These are phyloP conservation scores for Vipera ursinii DNA, from an alignment of 2,797 vertebrate genomes.

Conservation along the genomic window DNA sequence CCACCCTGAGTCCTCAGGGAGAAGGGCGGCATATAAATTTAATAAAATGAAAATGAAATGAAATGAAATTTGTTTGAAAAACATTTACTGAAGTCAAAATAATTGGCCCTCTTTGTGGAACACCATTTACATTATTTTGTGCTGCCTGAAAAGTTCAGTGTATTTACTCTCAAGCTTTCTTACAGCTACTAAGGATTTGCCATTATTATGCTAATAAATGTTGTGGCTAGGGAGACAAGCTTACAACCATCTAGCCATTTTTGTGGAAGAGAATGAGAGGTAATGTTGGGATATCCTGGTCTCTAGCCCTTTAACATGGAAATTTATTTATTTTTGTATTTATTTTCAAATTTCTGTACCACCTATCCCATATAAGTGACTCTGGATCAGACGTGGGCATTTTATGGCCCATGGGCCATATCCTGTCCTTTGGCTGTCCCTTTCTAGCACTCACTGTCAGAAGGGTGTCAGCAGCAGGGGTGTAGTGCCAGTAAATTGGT, in stretches of 20 bases:
- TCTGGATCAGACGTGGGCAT: neutral
- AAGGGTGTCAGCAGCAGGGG: neutral
- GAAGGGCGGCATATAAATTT: too few species aligned
- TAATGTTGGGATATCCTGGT: neutral
- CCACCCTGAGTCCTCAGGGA: too few species aligned
- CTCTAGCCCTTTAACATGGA: neutral
- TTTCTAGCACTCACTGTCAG: neutral
- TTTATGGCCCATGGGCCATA: neutral
- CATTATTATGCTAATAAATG: neutral
- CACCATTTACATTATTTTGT: neutral
- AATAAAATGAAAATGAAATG: too few species aligned
- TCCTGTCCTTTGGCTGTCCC: neutral
- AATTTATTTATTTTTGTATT: neutral
- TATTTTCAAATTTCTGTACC: neutral
- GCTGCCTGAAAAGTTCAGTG: neutral
- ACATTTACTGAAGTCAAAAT: neutral
- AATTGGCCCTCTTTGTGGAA: neutral
- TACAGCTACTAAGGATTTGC: neutral
- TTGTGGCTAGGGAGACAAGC: neutral
- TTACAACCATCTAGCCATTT: neutral
- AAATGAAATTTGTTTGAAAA: neutral
- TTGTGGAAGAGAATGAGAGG: neutral
- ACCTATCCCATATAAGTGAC: neutral
- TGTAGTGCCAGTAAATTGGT: neutral
- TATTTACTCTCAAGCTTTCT: neutral